Evolutionary conservation across 2,797 vertebrate genomes (phyloP), one percentile per base, ranked within the genome.

Genomic region (Eulemur mongoz): DNA sequence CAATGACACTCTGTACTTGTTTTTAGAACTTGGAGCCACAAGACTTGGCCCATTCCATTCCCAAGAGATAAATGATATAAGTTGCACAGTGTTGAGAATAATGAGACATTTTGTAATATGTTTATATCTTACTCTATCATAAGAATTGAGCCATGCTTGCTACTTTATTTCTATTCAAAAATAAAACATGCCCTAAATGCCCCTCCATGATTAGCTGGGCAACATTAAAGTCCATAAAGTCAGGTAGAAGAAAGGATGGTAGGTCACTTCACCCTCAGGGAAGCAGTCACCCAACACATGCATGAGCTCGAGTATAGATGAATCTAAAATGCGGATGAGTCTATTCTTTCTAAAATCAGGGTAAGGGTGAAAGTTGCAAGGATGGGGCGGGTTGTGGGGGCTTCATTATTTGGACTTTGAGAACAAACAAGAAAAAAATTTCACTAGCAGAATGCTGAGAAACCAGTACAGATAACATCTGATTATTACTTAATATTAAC

Each of bases 401-500:
- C 12, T 43, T 50, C 23, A 91, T 13, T 88, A 12, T 57, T 79
- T 57, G 27, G 38, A 80, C 48, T 85, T 32, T 10, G 7, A 72
- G 30, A 76, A 70, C 1, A 84, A 83, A 95, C 89, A 75, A 82
- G 4, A 89, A 91, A 91, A 48, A 65, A 84, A 57, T 18, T 45
- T 84, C 48, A 93, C 18, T 23, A 90, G 43, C 30, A 97, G 63
- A 89, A 90, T 45, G n/a, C n/a, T 72, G 43, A 89, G 59, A 93
- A 78, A 73, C 20, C 48, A 89, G 48, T 20, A 73, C 5, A 93
- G 65, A 35, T 59, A 94, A 73, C 30, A 54, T 27, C 0, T 94
- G 38, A 69, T 63, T 30, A 90, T 73, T 57, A 81, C 12, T 89
- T 93, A 89, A 38, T 65, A 61, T 70, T 70, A 95, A 38, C 54